Percentiles rank a stretch among this genome's conserved stretches.
phyloP scores from a whole-genome alignment of 2,888 invertebrate species.

The Lydus trimaculatus region DNA sequence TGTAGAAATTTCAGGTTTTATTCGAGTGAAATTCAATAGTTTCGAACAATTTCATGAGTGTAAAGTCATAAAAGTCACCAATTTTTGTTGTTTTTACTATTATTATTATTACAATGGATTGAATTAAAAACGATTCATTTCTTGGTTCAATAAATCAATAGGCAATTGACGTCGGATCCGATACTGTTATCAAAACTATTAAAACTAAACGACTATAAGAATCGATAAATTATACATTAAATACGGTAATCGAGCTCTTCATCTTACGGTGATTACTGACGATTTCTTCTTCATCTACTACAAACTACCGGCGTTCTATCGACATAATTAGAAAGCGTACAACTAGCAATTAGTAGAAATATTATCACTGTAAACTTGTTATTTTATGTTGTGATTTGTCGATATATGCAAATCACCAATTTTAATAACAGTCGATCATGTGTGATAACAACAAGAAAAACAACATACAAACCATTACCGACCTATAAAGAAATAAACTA shows the following conservation, averaged over 20 bases:
- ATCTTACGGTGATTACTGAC: constrained; percentile 10
- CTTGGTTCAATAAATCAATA: constrained; percentile 31
- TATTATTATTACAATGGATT: background rate
- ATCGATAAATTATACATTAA: constrained; percentile 37
- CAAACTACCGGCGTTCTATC: constrained; percentile 7
- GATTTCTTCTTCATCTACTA: background rate
- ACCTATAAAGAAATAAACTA: background rate
- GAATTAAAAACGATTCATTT: constrained; percentile 12
- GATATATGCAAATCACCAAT: constrained; percentile 42
- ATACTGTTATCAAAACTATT: constrained; percentile 40
- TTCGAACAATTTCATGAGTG: background rate
- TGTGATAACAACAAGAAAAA: constrained; percentile 37
- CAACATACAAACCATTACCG: constrained; percentile 20
- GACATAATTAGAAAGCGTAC: constrained; percentile 45
- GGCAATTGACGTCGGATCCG: constrained; percentile 21
- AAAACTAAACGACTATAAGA: constrained; percentile 35
- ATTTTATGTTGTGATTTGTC: constrained; percentile 20
- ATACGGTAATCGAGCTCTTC: constrained; percentile 11
- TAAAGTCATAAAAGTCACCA: background rate
- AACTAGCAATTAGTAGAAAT: constrained; percentile 43
- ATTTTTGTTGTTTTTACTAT: background rate
- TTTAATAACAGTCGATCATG: constrained; percentile 42
- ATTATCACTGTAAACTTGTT: constrained; percentile 43
- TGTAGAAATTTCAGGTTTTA: background rate
- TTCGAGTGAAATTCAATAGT: background rate